Base-by-base conservation (phyloP, 2,113 vertebrate genomes). In the Himantopus leucocephalus region DNA sequence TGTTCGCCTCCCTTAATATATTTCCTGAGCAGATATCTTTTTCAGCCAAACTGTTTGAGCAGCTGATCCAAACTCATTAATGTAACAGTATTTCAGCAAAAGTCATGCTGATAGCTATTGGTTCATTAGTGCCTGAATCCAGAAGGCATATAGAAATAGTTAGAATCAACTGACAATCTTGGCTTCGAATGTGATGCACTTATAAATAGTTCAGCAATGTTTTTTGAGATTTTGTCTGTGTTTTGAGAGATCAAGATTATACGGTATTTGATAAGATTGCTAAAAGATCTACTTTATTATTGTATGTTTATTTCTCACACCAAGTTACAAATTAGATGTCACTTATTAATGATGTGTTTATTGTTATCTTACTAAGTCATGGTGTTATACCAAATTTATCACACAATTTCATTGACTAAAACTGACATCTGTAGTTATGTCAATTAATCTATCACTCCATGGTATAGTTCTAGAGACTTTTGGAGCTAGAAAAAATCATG, bases 41-140 rank as follows among this genome's bases (percentile, higher is more conserved):
- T 92, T 75, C 80, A 87, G 71, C 62, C 89, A 82, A 75, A 83
- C 35, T 68, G 62, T 89, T 91, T 81, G 78, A 94, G 58, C 90
- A 96, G 83, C 92, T 96, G 87, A 97, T 96, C 71, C 47, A 93
- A 88, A 70, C 64, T 96, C 83, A 96, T 96, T 95, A 95, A 93
- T 68, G 72, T 93, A 94, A 73, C 80, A 94, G 67, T 94, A 90
- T 91, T 92, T 97, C 85, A 95, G 84, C 74, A 95, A 76, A 96
- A 96, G 82, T 85, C 74, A 56, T 82, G 59, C 76, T 93, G 82
- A 89, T 95, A 95, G 77, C 82, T 94, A 90, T 83, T 93, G 94
- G 82, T 96, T 96, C 85, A 88, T 96, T 95, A 92, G 92, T 66
- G 78, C 50, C 62, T 85, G 80, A 84, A 82, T 96, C 90, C 88